Evolutionary conservation across 1,140 invertebrate genomes (phyloP).

Genomic region (Drosophila bipectinata): DNA sequence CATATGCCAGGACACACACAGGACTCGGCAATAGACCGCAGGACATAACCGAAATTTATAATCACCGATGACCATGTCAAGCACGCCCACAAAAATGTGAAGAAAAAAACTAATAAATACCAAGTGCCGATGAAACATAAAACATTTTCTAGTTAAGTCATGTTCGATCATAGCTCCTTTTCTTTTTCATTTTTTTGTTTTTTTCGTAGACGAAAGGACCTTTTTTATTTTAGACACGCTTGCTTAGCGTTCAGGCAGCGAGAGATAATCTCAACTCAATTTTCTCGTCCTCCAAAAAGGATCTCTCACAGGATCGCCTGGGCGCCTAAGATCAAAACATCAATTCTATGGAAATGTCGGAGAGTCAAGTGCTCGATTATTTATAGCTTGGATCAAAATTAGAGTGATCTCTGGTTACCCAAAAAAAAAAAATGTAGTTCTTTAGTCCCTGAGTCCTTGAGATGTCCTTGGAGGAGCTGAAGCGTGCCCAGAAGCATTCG

Average conservation of each 20-base stretch:
- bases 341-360: slow-evolving; percentile 62
- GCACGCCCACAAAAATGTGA: slow-evolving; percentile 56
- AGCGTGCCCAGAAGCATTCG: slow-evolving; percentile 36
- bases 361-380: slow-evolving; percentile 71
- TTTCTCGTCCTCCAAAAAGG: slow-evolving; percentile 11
- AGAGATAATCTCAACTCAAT: slow-evolving; percentile 79
- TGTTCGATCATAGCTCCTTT: slow-evolving; percentile 42
- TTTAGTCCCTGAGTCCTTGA: neutral
- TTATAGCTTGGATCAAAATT: slow-evolving; percentile 76
- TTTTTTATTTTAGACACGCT: slow-evolving; percentile 54
- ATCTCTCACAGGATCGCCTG: slow-evolving; percentile 16
- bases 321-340: slow-evolving; percentile 69
- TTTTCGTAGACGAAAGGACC: too few relatives aligned
- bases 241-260: slow-evolving; percentile 53
- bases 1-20: slow-evolving; percentile 50
- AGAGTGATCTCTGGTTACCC: slow-evolving; percentile 61
- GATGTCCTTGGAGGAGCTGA: neutral
- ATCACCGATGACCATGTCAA: slow-evolving; percentile 74
- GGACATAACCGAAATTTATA: slow-evolving; percentile 64
- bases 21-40: slow-evolving; percentile 24
- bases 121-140: slow-evolving; percentile 57
- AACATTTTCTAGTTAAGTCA: slow-evolving; percentile 80
- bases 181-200: neutral
- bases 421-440: slow-evolving; percentile 17
- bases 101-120: slow-evolving; percentile 59